Base-by-base conservation (phyloP, 2,113 vertebrate genomes). In the Erythrocercus mccallii region DNA sequence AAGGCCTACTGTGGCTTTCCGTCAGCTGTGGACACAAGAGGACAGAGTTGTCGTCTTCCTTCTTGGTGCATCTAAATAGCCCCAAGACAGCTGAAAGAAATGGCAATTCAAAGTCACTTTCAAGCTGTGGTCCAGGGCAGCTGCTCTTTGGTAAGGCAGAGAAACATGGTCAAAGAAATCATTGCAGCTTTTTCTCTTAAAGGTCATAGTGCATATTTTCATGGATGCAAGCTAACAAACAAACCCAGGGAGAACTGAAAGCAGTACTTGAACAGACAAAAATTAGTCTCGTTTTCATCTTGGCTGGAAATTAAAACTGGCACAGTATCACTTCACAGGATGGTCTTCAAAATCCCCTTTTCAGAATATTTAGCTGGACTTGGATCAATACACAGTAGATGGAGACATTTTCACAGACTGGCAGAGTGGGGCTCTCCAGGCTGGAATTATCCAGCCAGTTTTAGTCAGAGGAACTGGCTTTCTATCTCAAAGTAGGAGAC, bases 401-500 rank as follows among this genome's bases (percentile, higher is more conserved):
- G 91, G 93, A 84, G 87, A 92, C 78, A 94, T 89, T 89, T 94
- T 84, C 78, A 77, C 62, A 86, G 64, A 45, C 37, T 94, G 90
- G 21, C 74, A 93, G 68, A 54, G 74, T 81, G 35, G 35, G 54
- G 42, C 44, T 92, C 51, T 90, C 30, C 38, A 53, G 58, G 21
- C 94, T 93, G 82, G 86, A 93, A 80, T 94, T 77, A 90, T 83
- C 82, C 30, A 14, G 82, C 42, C 64, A 70, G 60, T 90, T 92
- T 92, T 73, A 83, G 82, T 86, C 86, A 71, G 76, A 86, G 44
- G 37, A 92, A 48, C 80, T 94, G 80, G 15, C 68, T 86, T 90
- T 93, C 68, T 86, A 58, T 64, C 95, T 97, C 89, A 61, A 88
- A 92, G 87, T 69, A 23, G 81, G 88, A 94, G 94, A 94, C 78